Base-by-base conservation (phyloP, 1,140 invertebrate genomes). In the Drosophila kepulauana region DNA sequence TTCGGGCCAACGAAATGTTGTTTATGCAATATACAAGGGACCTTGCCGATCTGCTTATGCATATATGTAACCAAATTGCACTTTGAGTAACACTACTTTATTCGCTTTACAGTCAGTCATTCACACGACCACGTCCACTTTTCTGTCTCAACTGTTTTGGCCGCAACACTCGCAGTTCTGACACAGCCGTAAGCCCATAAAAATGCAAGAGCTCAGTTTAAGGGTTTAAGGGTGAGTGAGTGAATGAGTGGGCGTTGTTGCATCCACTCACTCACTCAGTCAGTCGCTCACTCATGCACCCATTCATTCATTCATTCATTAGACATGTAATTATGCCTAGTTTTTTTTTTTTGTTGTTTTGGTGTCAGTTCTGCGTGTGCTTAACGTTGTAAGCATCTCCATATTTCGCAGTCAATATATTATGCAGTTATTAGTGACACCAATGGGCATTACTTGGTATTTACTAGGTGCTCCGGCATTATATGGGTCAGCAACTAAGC, bases 361-460 rank as follows among this genome's bases (percentile, higher is more conserved):
- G 20, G 64, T 79, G 77, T 68, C 80, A 79, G 61, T 66, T 63
- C 61, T 52, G 8, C 25, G 43, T 38, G 61, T 72, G 45, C 59
- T 74, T 64, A 59, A 46, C 58, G 7, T 30, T 64, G 46, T 76
- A 76, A 72, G 63, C 52, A 25, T 25, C 46, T 46, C 25, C 51
- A 69, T 62, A 45, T 65, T 38, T 73, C 54, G 76, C 82, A 86
- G 79, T 88, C 84, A 88, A 88, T 86, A 88, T 82, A 86, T 79
- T 82, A 77, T 81, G 59, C 79, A 73, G 68, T 79, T 82, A 88
- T 88, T 82, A 79, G 79, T 82, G 82, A 88, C 82, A 87, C 82
- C 82, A 59, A 75, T 66, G 66, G 61, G 64, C 51, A 79, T 67
- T 77, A 64, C 73, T 46, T n/a, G 48, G 48, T 35, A 8, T 38